Conservation (phyloP, 2,888 invertebrate genomes). For the Drosophila multiciliata region DNA sequence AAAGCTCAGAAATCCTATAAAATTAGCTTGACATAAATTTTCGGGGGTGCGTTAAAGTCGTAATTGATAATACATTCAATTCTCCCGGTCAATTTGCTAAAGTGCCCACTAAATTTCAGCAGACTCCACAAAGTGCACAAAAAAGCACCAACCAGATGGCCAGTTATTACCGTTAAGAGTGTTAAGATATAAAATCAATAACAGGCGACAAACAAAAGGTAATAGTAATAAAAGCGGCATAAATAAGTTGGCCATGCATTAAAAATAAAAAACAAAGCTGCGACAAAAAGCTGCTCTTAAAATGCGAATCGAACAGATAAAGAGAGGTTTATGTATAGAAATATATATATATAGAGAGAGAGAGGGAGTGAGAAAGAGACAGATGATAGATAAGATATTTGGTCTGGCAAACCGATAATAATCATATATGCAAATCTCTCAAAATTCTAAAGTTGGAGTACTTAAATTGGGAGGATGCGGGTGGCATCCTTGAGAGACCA, state of each 20-base stretch:
- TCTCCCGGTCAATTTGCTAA: slow-evolving; percentile 73
- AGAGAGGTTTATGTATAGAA: background rate
- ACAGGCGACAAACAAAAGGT: slow-evolving; percentile 33
- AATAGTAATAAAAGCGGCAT: slow-evolving; percentile 66
- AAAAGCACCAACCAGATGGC: background rate
- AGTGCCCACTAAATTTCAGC: slow-evolving; percentile 69
- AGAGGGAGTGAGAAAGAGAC: background rate
- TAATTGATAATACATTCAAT: slow-evolving; percentile 74
- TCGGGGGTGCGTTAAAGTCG: slow-evolving; percentile 29
- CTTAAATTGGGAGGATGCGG: background rate
- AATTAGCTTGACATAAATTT: slow-evolving; percentile 34
- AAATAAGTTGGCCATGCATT: slow-evolving; percentile 57
- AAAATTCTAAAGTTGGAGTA: background rate
- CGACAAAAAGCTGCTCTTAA: background rate
- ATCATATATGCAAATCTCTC: background rate
- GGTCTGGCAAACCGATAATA: background rate
- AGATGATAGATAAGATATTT: background rate
- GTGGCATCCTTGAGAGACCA: background rate
- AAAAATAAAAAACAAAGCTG: slow-evolving; percentile 21
- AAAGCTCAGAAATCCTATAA: background rate
- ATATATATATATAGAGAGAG: background rate
- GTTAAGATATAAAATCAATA: slow-evolving; percentile 75
- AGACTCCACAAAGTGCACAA: slow-evolving; percentile 27
- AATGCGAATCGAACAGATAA: background rate
- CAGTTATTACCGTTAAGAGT: slow-evolving; percentile 54